Conservation (phyloP, 2,113 vertebrate genomes). For the Haemorhous mexicanus region DNA sequence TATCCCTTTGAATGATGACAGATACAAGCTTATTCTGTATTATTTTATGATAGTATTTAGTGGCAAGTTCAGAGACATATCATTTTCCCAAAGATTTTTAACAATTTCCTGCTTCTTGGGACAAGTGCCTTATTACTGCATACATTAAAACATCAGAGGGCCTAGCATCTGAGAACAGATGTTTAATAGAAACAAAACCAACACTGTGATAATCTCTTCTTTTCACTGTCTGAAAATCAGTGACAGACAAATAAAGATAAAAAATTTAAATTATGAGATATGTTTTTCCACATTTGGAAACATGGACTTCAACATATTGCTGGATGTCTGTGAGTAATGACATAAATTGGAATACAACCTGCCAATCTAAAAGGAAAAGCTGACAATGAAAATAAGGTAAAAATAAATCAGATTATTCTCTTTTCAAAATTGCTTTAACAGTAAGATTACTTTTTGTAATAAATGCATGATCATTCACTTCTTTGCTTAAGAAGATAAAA, state of each 20-base stretch:
- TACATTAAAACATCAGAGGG: not conserved
- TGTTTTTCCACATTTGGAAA: not conserved
- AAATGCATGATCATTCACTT: not conserved
- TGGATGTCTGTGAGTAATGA: not conserved
- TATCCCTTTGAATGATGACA: not conserved
- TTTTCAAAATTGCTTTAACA: not conserved
- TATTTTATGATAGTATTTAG: not conserved
- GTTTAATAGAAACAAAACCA: not conserved
- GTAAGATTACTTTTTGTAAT: not conserved
- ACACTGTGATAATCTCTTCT: not conserved
- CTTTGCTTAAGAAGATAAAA: not conserved
- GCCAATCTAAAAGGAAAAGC: not conserved
- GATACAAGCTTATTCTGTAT: not conserved
- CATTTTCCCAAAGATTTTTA: not conserved
- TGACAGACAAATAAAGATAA: not conserved
- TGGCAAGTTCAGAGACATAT: not conserved
- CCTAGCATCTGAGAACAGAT: not conserved
- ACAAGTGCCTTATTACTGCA: not conserved
- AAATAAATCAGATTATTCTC: not conserved
- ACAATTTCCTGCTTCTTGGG: not conserved
- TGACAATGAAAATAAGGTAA: not conserved
- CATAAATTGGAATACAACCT: not conserved
- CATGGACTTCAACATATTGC: not conserved
- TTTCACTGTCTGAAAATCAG: not conserved
- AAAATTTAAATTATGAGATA: not conserved